A percentile compares a stretch with the other conserved stretches of the same genome.
Evolutionary conservation across 2,797 vertebrate species (phyloP).

Genomic region (Notoglanidium macrostoma): DNA sequence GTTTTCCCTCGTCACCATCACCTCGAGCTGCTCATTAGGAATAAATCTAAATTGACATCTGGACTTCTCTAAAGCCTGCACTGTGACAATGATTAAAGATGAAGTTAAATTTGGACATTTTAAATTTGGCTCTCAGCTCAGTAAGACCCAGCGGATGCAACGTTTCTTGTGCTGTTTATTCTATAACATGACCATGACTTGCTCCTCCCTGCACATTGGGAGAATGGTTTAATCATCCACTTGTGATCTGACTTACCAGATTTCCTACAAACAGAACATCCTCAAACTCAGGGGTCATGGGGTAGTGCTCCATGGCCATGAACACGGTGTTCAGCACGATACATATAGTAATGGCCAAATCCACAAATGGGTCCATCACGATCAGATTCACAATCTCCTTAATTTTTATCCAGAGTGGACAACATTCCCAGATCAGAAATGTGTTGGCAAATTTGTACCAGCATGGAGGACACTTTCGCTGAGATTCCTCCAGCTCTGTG

Average conservation of each 20-base stretch:
- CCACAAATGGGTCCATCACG: constrained; percentile 98
- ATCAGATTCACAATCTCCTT: constrained; percentile 93
- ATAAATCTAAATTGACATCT: background rate
- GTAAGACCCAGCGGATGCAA: background rate
- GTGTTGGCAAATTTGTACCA: constrained; percentile 96
- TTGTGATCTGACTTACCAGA: constrained; percentile 80
- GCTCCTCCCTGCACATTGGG: background rate
- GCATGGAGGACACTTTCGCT: constrained; percentile 94
- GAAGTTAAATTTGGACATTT: background rate
- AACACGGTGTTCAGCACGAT: constrained; percentile 97
- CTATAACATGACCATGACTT: background rate
- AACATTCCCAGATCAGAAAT: constrained; percentile 98
- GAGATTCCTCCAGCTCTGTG: constrained; percentile 94
- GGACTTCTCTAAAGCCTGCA: background rate
- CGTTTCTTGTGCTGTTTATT: background rate
- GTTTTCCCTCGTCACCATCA: background rate
- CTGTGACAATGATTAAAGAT: background rate
- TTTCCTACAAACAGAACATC: constrained; percentile 87
- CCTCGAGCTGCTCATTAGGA: background rate
- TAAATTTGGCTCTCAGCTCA: background rate
- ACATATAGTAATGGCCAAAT: constrained; percentile 97
- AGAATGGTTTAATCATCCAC: background rate
- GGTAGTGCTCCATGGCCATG: constrained; percentile 99
- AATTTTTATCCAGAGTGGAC: constrained; percentile 89
- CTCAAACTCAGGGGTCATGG: constrained; percentile 87